Percentiles rank a stretch among this genome's conserved stretches.
These are phyloP conservation scores for Eustalomyia histrio DNA, from an alignment of 2,888 invertebrate genomes.

Conservation along the genomic window DNA sequence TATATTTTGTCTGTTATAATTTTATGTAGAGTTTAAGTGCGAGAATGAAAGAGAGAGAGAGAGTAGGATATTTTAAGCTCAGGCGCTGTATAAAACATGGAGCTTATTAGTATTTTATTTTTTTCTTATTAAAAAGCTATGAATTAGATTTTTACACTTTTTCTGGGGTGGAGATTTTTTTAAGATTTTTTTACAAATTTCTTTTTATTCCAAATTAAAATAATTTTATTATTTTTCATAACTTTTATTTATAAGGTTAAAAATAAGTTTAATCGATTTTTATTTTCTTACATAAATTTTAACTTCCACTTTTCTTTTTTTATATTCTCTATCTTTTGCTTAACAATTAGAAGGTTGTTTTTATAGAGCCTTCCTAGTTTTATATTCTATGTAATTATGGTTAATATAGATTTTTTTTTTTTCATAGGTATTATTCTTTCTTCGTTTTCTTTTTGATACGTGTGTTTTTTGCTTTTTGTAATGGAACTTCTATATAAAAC, in stretches of 20 bases:
- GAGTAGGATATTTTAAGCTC: slow-evolving; percentile 39
- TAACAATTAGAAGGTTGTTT: background rate
- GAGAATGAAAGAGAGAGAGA: slow-evolving; percentile 29
- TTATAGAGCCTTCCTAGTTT: background rate
- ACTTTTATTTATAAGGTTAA: background rate
- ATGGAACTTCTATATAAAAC: slow-evolving; percentile 33
- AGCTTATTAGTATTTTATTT: slow-evolving; percentile 40
- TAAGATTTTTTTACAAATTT: background rate
- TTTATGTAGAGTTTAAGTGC: background rate
- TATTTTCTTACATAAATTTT: background rate
- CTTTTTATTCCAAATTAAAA: background rate
- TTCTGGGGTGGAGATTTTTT: slow-evolving; percentile 44
- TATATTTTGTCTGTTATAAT: slow-evolving; percentile 19
- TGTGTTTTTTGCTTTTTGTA: slow-evolving; percentile 17
- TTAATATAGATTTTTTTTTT: slow-evolving; percentile 24
- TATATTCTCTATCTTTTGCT: background rate
- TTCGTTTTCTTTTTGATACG: background rate
- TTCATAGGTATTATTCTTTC: background rate
- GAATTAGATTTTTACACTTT: slow-evolving; percentile 3
- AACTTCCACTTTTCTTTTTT: background rate
- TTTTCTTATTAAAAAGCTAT: background rate
- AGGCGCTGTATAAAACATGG: slow-evolving; percentile 22
- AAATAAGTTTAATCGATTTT: background rate
- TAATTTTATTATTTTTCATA: background rate
- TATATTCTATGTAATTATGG: background rate